These are phyloP conservation scores for Lichenostomus cassidix DNA, from an alignment of 2,113 vertebrate genomes.

Conservation along the genomic window DNA sequence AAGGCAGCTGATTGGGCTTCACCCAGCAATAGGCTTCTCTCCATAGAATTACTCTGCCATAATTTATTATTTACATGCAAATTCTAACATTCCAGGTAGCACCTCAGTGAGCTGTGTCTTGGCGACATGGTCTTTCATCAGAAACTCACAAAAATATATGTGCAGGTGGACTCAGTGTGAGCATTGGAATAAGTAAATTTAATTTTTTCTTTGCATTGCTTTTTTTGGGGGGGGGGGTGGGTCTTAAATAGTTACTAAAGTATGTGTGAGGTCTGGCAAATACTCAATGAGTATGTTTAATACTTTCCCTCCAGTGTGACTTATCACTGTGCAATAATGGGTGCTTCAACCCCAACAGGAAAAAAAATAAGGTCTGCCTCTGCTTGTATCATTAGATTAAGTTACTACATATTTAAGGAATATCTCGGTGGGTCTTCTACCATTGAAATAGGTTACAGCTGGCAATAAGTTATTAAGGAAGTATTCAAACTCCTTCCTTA, in stretches of 20 bases:
- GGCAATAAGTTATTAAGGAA: not conserved
- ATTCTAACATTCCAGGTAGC: not conserved
- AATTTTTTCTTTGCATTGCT: not conserved
- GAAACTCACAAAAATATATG: not conserved
- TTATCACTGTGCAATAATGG: not conserved
- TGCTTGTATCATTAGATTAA: not conserved
- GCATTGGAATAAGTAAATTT: not conserved
- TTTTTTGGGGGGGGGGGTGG: rapidly evolving
- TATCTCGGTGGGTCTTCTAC: not conserved
- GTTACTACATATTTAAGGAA: not conserved
- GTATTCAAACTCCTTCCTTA: not conserved
- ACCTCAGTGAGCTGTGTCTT: not conserved
- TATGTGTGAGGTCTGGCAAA: not conserved
- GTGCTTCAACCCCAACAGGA: not conserved
- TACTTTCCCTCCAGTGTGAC: rapidly evolving
- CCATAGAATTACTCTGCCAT: not conserved
- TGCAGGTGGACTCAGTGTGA: not conserved
- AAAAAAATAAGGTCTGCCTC: not conserved
- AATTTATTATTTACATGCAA: not conserved
- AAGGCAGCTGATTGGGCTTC: not conserved
- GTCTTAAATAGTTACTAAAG: not conserved
- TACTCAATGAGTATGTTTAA: not conserved
- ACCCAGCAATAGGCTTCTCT: not conserved
- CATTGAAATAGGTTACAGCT: not conserved
- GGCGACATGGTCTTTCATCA: not conserved